These are phyloP conservation scores for Meriones unguiculatus DNA, from an alignment of 2,113 vertebrate species.

Conservation along the genomic window DNA sequence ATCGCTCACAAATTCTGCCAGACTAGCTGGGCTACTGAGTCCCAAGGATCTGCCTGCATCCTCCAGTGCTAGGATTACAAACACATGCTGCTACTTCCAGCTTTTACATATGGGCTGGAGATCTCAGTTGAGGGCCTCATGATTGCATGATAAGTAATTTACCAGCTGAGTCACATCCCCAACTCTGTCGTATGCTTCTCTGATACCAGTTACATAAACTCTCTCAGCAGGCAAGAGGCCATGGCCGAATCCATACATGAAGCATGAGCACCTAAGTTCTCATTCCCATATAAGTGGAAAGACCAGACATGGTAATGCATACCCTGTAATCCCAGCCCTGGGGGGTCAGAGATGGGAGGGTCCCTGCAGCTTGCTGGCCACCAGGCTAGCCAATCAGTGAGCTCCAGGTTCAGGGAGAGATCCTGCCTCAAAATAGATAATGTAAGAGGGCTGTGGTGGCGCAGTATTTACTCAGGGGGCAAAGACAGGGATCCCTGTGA, in stretches of 20 bases:
- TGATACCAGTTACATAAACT: constrained; percentile 7
- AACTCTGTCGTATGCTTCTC: background rate
- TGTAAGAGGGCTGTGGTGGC: background rate
- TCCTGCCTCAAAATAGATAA: background rate
- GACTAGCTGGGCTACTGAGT: background rate
- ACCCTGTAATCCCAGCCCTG: background rate
- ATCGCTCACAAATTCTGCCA: background rate
- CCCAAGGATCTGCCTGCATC: background rate
- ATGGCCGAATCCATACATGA: background rate
- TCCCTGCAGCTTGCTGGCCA: background rate
- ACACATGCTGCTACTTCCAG: background rate
- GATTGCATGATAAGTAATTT: background rate
- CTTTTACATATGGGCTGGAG: background rate
- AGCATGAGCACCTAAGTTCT: background rate
- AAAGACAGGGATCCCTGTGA: background rate
- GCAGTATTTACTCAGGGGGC: background rate
- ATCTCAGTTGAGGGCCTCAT: background rate
- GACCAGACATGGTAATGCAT: background rate
- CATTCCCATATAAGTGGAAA: background rate
- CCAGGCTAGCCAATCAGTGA: background rate
- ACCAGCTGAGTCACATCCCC: background rate
- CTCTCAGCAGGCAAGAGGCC: background rate
- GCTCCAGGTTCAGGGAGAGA: background rate
- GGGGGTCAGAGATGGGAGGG: too few relatives aligned
- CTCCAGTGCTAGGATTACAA: background rate